Percentiles rank a stretch among this genome's conserved stretches.
These are phyloP conservation scores for Aurelia aurita complex sp. Pacific DNA, from an alignment of 30 jellyfish, hydroid and myxozoan genomes.

Conservation along the genomic window DNA sequence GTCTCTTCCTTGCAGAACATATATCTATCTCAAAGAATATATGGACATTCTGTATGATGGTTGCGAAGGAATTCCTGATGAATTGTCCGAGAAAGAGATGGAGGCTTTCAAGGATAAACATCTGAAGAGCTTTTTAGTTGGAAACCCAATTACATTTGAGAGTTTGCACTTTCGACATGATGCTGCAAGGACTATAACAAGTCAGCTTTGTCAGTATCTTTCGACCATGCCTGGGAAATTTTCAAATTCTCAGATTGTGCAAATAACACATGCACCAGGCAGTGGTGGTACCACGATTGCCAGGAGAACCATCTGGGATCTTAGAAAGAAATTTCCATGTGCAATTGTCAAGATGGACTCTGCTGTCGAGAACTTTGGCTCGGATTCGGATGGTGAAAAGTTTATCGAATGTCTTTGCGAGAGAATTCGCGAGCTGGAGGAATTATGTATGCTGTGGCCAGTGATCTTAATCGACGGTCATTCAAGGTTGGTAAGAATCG, in stretches of 20 bases:
- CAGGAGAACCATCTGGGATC: conserved; percentile 37
- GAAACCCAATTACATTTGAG: conserved; percentile 45
- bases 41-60: conserved; percentile 45
- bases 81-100: conserved; percentile 24
- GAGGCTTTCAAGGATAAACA: conserved; percentile 25
- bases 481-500: conserved; percentile 25
- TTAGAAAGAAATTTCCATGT: conserved; percentile 21
- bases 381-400: conserved; percentile 21
- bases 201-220: background rate
- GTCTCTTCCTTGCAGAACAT: conserved; percentile 6
- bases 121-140: conserved; percentile 30
- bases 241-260: conserved; percentile 35
- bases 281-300: conserved; percentile 59
- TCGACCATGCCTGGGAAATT: background rate
- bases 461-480: conserved; percentile 35
- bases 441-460: conserved; percentile 31
- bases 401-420: conserved; percentile 13
- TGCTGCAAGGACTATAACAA: conserved; percentile 32
- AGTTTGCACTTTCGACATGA: conserved; percentile 46
- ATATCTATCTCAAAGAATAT: conserved; percentile 9
- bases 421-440: conserved; percentile 23
- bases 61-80: conserved; percentile 44
- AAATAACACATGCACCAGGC: conserved; percentile 51
- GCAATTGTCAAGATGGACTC: conserved; percentile 24
- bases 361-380: conserved; percentile 16